Evolutionary conservation across 2,113 vertebrate species (phyloP).

Genomic region (Dipodomys merriami): DNA sequence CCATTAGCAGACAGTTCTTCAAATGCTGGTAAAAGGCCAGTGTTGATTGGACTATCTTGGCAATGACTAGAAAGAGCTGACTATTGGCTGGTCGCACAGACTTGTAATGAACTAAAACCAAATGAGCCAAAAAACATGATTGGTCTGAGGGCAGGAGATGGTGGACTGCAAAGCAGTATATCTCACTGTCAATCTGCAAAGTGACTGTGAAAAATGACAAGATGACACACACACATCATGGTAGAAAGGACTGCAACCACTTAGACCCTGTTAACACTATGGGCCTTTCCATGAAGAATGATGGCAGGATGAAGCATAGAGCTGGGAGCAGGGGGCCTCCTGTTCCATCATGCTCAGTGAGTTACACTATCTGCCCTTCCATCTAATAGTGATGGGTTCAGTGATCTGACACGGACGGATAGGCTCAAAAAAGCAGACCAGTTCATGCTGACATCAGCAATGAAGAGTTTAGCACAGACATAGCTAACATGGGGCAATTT

Average conservation of each 20-base stretch:
- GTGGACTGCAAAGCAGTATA: neutral
- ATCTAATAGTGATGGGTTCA: neutral
- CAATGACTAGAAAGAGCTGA: neutral
- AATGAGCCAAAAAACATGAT: neutral
- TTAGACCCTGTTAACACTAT: neutral
- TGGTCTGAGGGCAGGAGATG: neutral
- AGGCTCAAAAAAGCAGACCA: neutral
- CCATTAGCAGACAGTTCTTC: neutral
- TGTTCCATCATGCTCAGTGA: neutral
- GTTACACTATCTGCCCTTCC: neutral
- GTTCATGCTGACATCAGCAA: neutral
- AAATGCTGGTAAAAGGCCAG: neutral
- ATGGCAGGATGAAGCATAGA: neutral
- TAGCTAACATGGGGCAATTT: neutral
- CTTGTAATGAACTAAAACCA: neutral
- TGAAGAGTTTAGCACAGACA: neutral
- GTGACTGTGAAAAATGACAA: conserved; percentile 29
- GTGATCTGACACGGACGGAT: conserved; percentile 2
- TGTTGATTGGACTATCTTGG: neutral
- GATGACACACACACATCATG: neutral
- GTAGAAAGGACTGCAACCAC: neutral
- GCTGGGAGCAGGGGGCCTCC: neutral
- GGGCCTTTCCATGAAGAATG: conserved; percentile 6
- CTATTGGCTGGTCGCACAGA: neutral
- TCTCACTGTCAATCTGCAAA: neutral